Base-by-base conservation (phyloP, 1,140 invertebrate genomes). In the Drosophila parvula region DNA sequence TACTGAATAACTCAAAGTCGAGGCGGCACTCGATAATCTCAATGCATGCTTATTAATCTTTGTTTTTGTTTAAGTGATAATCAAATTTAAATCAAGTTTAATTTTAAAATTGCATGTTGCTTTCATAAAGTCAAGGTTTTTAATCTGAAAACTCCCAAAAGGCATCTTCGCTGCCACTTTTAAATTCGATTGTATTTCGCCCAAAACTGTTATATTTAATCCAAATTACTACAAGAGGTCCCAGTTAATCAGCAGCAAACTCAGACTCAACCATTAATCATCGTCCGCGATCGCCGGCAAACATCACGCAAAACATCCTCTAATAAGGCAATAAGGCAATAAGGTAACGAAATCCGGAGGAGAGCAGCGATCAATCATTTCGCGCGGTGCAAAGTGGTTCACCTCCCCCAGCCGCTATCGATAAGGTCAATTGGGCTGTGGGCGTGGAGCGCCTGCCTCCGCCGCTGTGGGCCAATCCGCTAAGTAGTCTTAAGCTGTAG, bases 391-490 rank as follows among this genome's bases (percentile, higher is more conserved):
- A 41, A 40, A 51, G 45, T 41, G 41, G 61, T 55, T 60, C 73
- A 44, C 74, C 56, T 62, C 74, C 38, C 34, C 28, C 53, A 18
- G 22, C 32, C 18, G 14, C 67, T 10, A 55, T 56, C 28, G 30
- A 78, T 82, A 77, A 88, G 82, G 82, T 86, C 82, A 74, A 79
- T 43, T 47, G n/a, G n/a, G 50, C 51, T 77, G 79, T 82, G 79
- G 83, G 82, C 79, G 82, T 69, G 22, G 48, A 47, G 36, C 55
- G 63, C 34, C 53, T 76, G 76, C 61, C 78, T 44, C 77, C 71
- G 43, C 71, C 41, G 45, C 32, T 53, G 41, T 73, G 44, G 44
- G 60, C 70, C 59, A 51, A 47, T 45, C 34, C 73, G 51, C 63
- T 83, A 82, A 88, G 74, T 79, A 77, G 73, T 59, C 65, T 74